These are phyloP conservation scores for Latrodectus elegans DNA, from an alignment of 2,888 invertebrate species.

Conservation along the genomic window DNA sequence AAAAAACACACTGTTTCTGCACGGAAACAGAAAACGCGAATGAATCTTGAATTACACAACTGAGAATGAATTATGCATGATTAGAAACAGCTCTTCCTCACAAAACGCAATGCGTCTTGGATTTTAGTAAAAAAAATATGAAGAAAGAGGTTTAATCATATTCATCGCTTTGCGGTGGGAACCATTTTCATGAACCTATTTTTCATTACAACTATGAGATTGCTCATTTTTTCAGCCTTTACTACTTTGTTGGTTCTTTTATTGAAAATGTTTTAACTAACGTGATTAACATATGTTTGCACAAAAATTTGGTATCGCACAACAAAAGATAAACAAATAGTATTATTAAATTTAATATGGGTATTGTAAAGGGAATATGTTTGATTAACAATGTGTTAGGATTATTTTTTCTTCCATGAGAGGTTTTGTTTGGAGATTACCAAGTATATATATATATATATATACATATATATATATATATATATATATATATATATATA, in stretches of 20 bases:
- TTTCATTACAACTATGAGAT: constrained; percentile 38
- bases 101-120: constrained; percentile 38
- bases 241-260: neutral
- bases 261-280: constrained; percentile 29
- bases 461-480: no score
- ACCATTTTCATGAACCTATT: constrained; percentile 36
- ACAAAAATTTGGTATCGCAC: constrained; percentile 21
- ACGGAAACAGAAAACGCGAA: constrained; percentile 54
- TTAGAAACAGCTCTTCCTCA: constrained; percentile 28
- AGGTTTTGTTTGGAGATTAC: no score
- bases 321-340: constrained; percentile 30
- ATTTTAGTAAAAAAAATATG: neutral
- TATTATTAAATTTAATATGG: neutral
- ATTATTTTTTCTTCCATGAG: no score
- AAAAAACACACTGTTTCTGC: constrained; percentile 28
- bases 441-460: no score
- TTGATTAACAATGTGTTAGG: no score
- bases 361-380: no score
- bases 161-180: constrained; percentile 32
- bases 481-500: no score
- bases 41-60: constrained; percentile 62
- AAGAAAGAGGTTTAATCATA: constrained; percentile 52
- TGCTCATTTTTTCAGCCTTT: neutral
- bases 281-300: constrained; percentile 51
- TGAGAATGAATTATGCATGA: constrained; percentile 66